Conservation (phyloP, 1,140 invertebrate genomes). For the Drosophila saltans region DNA sequence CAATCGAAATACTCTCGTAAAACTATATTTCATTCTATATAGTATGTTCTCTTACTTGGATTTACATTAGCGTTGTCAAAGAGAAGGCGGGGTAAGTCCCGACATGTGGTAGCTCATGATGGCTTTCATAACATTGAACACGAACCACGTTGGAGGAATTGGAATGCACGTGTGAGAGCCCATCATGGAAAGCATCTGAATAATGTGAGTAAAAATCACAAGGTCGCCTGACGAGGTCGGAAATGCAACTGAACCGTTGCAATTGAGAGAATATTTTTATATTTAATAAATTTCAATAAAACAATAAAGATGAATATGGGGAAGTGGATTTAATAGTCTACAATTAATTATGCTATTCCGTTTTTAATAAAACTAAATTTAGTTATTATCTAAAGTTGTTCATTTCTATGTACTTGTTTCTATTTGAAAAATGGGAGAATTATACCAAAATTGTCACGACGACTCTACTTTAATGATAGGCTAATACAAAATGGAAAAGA, state of each 20-base stretch:
- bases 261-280: slow-evolving; percentile 7
- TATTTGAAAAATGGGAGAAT: slow-evolving; percentile 4
- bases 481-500: background rate
- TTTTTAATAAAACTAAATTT: background rate
- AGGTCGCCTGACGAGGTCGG: slow-evolving; percentile 4
- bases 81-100: background rate
- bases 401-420: background rate
- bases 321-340: background rate
- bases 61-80: background rate
- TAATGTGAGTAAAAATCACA: background rate
- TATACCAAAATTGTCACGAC: slow-evolving; percentile 5
- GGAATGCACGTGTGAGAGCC: slow-evolving; percentile 19
- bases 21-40: background rate
- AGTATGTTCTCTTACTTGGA: background rate
- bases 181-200: slow-evolving; percentile 11
- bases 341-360: background rate
- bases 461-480: background rate
- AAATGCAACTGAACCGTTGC: slow-evolving; percentile 13
- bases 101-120: slow-evolving; percentile 36
- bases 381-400: background rate
- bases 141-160: background rate
- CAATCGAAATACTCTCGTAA: background rate
- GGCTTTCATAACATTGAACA: slow-evolving; percentile 30
- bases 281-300: slow-evolving; percentile 18
- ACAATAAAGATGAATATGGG: slow-evolving; percentile 2